A percentile compares a stretch with the other conserved stretches of the same genome.
Evolutionary conservation across 2,797 vertebrate genomes (phyloP).

Genomic region (Poecilia wingei): DNA sequence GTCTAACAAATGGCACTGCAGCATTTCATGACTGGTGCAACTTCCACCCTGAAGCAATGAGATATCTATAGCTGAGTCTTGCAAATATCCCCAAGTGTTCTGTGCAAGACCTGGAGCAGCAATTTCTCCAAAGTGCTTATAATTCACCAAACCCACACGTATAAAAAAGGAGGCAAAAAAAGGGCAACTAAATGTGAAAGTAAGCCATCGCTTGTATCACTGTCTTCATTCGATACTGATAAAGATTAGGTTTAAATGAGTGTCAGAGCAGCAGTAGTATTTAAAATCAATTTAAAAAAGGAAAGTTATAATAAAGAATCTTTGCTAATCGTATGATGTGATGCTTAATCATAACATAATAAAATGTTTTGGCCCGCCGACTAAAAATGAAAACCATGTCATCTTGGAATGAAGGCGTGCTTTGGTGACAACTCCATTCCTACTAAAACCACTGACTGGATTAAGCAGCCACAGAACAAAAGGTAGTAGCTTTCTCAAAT

Average conservation of each 20-base stretch:
- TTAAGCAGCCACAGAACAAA: neutral
- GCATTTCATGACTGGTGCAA: conserved; percentile 22
- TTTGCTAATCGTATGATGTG: neutral
- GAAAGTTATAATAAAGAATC: neutral
- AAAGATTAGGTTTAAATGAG: neutral
- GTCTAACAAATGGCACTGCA: conserved; percentile 41
- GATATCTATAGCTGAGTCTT: conserved; percentile 25
- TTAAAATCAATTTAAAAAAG: neutral
- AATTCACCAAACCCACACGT: conserved; percentile 9
- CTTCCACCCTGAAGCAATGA: conserved; percentile 35
- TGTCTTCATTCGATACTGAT: neutral
- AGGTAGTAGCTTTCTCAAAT: neutral
- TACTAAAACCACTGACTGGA: neutral
- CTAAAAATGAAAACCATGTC: neutral
- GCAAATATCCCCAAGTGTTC: conserved; percentile 25
- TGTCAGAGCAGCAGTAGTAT: neutral
- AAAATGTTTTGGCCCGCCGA: neutral
- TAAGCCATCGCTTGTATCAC: conserved; percentile 1
- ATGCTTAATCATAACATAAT: neutral
- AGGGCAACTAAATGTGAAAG: neutral
- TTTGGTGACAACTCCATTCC: neutral
- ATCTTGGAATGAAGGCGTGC: neutral
- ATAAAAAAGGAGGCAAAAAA: neutral
- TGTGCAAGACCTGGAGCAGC: conserved; percentile 22
- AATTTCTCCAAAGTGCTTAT: neutral